Evolutionary conservation across 2,113 vertebrate genomes (phyloP).

Genomic region (Micromys minutus): DNA sequence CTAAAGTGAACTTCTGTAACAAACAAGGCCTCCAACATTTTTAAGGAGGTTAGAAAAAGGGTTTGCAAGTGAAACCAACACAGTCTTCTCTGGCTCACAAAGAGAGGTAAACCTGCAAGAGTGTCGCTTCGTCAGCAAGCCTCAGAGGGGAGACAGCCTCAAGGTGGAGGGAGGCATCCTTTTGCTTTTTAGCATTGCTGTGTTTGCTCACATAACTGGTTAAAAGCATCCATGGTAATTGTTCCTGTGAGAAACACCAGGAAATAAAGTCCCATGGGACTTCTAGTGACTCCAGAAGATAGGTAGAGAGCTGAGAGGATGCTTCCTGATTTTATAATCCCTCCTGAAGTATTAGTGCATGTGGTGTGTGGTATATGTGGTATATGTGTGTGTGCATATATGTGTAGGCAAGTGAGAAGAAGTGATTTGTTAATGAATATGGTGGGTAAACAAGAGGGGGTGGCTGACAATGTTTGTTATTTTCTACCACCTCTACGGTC

Average conservation of each 20-base stretch:
- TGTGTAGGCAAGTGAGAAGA: background rate
- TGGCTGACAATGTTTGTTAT: background rate
- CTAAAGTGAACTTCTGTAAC: background rate
- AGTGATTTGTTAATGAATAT: background rate
- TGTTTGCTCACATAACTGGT: background rate
- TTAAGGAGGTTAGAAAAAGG: constrained; percentile 13
- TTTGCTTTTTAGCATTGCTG: background rate
- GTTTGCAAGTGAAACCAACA: background rate
- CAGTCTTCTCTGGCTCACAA: background rate
- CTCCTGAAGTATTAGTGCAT: background rate
- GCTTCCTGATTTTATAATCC: background rate
- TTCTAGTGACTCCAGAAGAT: background rate
- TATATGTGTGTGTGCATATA: too few species aligned
- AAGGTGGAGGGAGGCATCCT: constrained; percentile 45
- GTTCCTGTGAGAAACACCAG: background rate
- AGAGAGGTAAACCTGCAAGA: background rate
- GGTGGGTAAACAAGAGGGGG: background rate
- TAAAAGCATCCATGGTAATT: background rate
- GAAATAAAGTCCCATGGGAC: background rate
- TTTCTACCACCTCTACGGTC: background rate
- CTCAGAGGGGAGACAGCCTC: background rate
- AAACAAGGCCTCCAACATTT: background rate
- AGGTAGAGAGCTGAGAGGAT: background rate
- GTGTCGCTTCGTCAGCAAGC: rapidly evolving
- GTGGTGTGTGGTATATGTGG: too few species aligned